A percentile compares a stretch with the other conserved stretches of the same genome.
phyloP scores from a whole-genome alignment of 2,113 vertebrate species.

The Urocitellus parryii region DNA sequence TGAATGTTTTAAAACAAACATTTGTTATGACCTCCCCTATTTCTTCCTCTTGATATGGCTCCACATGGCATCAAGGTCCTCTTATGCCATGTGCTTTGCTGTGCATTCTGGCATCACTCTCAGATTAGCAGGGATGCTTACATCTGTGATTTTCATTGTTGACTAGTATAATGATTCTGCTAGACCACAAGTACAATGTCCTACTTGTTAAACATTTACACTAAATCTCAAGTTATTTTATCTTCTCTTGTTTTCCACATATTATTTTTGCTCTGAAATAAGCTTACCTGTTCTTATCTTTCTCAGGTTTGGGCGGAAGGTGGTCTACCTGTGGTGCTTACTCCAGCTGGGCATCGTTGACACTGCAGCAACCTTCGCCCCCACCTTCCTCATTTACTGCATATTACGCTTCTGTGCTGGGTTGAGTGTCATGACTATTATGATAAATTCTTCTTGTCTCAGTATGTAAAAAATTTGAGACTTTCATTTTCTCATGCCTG shows the following conservation, averaged over 20 bases:
- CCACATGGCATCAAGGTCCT: background rate
- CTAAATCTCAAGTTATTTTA: background rate
- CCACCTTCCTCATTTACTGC: slow-evolving; percentile 81
- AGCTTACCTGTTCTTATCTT: background rate
- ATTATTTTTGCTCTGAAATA: background rate
- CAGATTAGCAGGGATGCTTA: no score
- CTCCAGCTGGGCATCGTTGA: slow-evolving; percentile 79
- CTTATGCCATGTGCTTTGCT: background rate
- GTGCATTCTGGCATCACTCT: background rate
- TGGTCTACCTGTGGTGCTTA: slow-evolving; percentile 76
- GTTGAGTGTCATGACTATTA: slow-evolving; percentile 58
- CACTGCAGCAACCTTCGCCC: slow-evolving; percentile 79
- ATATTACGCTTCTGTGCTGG: slow-evolving; percentile 84
- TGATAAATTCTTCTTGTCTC: slow-evolving; percentile 81
- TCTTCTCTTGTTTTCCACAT: background rate
- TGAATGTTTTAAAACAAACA: background rate
- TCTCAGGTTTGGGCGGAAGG: slow-evolving; percentile 84
- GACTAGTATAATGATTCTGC: background rate
- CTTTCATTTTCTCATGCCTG: background rate
- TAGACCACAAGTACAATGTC: background rate
- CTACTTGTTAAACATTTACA: background rate
- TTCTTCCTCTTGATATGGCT: background rate
- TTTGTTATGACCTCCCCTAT: background rate
- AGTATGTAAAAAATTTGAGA: slow-evolving; percentile 75
- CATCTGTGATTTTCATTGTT: background rate